These are phyloP conservation scores for Clarias gariepinus DNA, from an alignment of 2,113 vertebrate species.

Conservation along the genomic window DNA sequence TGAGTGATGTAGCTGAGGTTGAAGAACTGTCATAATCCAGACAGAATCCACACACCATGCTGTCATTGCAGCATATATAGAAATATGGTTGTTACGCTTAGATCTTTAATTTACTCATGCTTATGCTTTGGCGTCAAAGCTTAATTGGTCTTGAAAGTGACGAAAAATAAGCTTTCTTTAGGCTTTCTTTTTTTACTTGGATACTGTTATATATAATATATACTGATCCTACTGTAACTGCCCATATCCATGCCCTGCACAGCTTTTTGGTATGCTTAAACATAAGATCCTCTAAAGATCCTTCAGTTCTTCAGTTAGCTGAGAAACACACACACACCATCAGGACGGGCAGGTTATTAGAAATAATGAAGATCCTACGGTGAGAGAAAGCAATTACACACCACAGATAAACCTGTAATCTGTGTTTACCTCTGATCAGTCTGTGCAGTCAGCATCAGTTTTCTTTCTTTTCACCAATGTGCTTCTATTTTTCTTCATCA, in stretches of 20 bases:
- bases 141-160: not conserved
- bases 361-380: slow-evolving; percentile 53
- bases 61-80: not conserved
- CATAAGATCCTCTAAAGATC: slow-evolving; percentile 34
- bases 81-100: not conserved
- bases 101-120: not conserved
- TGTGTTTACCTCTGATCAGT: slow-evolving; percentile 37
- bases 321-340: slow-evolving; percentile 39
- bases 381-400: slow-evolving; percentile 56
- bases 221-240: not conserved
- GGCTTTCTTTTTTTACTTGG: not conserved
- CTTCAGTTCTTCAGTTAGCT: slow-evolving; percentile 56
- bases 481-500: not conserved
- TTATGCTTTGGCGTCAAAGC: not conserved
- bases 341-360: slow-evolving; percentile 54
- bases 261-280: not conserved
- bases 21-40: not conserved
- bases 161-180: not conserved
- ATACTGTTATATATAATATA: too few species aligned
- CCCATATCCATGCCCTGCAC: not conserved
- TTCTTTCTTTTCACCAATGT: not conserved
- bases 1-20: not conserved
- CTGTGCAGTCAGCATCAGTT: slow-evolving; percentile 45
- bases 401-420: slow-evolving; percentile 55
- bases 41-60: not conserved